Evolutionary conservation across 2,888 invertebrate genomes (phyloP).

Genomic region (Morinoia aosen): DNA sequence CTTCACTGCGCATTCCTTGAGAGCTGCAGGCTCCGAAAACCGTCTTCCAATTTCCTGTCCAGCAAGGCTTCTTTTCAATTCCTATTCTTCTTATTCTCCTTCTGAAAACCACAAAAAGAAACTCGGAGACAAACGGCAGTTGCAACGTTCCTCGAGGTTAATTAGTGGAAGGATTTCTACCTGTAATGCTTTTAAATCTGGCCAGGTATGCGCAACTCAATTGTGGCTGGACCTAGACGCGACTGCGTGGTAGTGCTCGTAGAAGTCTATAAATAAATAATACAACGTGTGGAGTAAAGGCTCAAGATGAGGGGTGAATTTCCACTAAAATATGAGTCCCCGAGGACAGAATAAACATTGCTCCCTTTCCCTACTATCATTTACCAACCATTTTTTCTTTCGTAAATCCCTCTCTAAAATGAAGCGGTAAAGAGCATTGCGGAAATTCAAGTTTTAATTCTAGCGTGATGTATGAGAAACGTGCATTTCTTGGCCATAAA

Average conservation of each 20-base stretch:
- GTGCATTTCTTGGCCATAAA: too few species aligned
- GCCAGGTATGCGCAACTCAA: neutral
- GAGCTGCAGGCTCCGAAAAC: neutral
- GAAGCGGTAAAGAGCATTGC: too few species aligned
- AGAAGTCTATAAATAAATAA: neutral
- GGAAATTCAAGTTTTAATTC: too few species aligned
- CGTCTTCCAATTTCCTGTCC: conserved; percentile 17
- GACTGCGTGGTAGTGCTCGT: neutral
- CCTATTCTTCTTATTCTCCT: neutral
- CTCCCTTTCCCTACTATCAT: too few species aligned
- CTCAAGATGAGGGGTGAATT: neutral
- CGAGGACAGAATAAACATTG: too few species aligned
- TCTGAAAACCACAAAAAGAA: conserved; percentile 27
- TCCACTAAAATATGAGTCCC: too few species aligned
- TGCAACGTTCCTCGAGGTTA: conserved; percentile 3
- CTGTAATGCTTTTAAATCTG: conserved; percentile 17
- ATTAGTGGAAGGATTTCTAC: conserved; percentile 17
- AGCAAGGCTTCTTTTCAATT: neutral
- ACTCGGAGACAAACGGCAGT: conserved; percentile 26
- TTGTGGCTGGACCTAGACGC: neutral
- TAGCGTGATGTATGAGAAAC: too few species aligned
- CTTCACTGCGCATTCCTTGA: neutral
- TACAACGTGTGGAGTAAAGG: neutral
- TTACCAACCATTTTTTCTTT: too few species aligned
- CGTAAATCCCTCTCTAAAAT: too few species aligned